These are phyloP conservation scores for Bos taurus DNA, from an alignment of 2,113 vertebrate species.

Conservation along the genomic window DNA sequence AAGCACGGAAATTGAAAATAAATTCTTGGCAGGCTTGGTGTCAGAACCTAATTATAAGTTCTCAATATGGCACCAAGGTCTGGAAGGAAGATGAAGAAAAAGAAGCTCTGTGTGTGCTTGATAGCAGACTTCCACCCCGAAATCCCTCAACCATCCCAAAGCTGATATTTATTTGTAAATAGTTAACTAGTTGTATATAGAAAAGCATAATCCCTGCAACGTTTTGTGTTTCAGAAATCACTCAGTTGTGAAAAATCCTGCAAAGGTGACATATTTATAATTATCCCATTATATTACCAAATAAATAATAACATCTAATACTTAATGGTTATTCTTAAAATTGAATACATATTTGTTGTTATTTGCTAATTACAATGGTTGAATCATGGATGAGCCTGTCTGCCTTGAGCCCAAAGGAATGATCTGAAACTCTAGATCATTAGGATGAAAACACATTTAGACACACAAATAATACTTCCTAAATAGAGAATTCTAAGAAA, in stretches of 20 bases:
- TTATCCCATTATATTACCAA: conserved; percentile 19
- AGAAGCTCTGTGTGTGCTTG: not conserved
- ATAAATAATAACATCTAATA: conserved; percentile 3
- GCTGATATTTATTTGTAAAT: conserved; percentile 12
- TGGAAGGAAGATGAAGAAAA: not conserved
- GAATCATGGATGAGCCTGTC: not conserved
- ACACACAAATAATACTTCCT: not conserved
- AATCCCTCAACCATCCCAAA: conserved; percentile 35
- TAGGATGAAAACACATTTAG: not conserved
- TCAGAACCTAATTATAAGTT: conserved; percentile 45
- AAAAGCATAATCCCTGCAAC: not conserved
- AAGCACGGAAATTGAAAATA: conserved; percentile 44
- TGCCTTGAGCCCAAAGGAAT: not conserved
- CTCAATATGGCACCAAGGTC: conserved; percentile 8
- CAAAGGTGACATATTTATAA: conserved; percentile 11
- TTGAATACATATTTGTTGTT: not conserved
- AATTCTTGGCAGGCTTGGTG: conserved; percentile 29
- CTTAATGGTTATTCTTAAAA: not conserved
- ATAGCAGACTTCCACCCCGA: conserved; percentile 11
- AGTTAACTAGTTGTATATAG: not conserved
- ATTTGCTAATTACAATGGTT: not conserved
- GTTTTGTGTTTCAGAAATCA: conserved; percentile 34
- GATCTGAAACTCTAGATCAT: not conserved
- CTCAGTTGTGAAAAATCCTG: conserved; percentile 14
- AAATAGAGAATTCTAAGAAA: not conserved